phyloP scores from a whole-genome alignment of 1,140 invertebrate species.

The Asobara japonica region DNA sequence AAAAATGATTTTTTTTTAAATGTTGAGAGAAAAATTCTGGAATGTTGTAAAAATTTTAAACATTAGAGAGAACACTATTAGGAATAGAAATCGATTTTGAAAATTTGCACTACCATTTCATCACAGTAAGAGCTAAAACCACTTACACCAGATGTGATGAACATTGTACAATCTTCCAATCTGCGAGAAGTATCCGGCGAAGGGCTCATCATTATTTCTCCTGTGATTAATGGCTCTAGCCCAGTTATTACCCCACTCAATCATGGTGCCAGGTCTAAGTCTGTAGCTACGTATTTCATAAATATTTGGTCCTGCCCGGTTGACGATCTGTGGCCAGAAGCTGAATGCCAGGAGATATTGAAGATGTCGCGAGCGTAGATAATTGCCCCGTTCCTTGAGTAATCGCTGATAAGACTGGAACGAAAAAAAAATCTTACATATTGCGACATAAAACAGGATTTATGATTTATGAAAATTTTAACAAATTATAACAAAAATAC shows the following conservation, averaged over 20 bases:
- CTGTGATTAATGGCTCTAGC: conserved; percentile 92
- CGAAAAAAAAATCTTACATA: neutral
- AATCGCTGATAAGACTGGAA: conserved; percentile 81
- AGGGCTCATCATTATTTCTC: conserved; percentile 91
- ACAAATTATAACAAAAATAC: too few species aligned
- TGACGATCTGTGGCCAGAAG: conserved; percentile 85
- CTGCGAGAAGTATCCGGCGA: conserved; percentile 96
- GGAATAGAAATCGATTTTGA: too few species aligned
- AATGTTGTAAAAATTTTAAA: neutral
- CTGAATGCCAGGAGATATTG: conserved; percentile 93
- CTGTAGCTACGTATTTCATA: conserved; percentile 95
- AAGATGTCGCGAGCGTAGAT: conserved; percentile 87
- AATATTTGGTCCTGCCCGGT: conserved; percentile 80
- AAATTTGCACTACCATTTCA: too few species aligned
- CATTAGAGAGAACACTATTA: neutral
- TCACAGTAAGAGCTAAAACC: neutral
- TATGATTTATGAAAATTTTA: too few species aligned
- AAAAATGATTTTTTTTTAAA: too few species aligned
- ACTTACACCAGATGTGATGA: conserved; percentile 98
- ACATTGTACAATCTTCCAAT: conserved; percentile 95
- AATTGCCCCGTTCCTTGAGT: conserved; percentile 82
- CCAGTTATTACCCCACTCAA: conserved; percentile 99
- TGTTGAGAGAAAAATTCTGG: neutral
- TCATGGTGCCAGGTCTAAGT: conserved; percentile 96
- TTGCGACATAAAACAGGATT: neutral